Evolutionary conservation across 2,797 vertebrate genomes (phyloP), one percentile per base, ranked within the genome.

Genomic region (Sebastes itinus): DNA sequence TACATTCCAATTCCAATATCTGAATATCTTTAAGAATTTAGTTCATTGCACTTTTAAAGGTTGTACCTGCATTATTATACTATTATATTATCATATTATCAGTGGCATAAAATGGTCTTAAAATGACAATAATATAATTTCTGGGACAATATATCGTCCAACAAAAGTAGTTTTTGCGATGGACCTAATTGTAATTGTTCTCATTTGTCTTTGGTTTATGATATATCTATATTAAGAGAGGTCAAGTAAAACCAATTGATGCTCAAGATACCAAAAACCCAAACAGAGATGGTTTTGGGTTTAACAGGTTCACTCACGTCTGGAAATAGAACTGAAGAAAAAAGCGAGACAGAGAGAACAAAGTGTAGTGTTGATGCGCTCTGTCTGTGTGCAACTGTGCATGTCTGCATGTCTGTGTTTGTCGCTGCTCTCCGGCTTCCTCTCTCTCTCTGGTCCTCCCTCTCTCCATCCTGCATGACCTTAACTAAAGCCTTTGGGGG

Each of bases 401-500:
- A 9, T 79, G 64, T 58, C 42, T 52, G 13, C 46, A 49, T 65
- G 49, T 83, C 46, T 82, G 77, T 65, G 20, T 67, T 32, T 11
- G 30, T 69, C 28, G 6, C 68, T n/a, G 56, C 64, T 11, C 52
- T 54, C 75, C 20, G 16, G 27, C 68, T 81, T 73, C 84, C 32
- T 16, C 20, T 32, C 69, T 65, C 56, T 56, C 22, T 22, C 25
- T 56, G 22, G 30, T 20, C 54, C 56, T 78, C 46, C 18, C 69
- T 42, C 65, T 35, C 69, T 32, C 52, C 75, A 74, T 83, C 88
- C 70, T 81, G 68, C 52, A 68, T 87, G 90, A 91, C 88, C 92
- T 88, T 79, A 89, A 78, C 71, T 54, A 54, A 78, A 80, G 78
- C 78, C 76, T 89, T 58, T 83, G 69, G 87, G 58, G 38, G 58